phyloP scores from a whole-genome alignment of 2,888 invertebrate species.

The Cataglyphis albicans region DNA sequence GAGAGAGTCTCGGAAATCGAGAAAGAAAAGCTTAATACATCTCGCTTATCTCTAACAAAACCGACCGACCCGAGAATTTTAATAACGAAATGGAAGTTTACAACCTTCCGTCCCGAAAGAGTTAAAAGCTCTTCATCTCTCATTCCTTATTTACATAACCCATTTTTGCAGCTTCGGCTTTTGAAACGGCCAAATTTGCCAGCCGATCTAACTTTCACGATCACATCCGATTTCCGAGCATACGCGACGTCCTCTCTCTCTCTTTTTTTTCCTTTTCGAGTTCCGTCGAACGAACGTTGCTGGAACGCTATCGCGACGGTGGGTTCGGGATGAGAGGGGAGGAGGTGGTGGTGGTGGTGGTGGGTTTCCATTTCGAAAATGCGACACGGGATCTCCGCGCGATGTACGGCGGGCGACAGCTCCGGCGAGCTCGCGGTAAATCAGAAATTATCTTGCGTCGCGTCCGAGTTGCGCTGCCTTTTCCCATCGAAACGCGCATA shows the following conservation, averaged over 20 bases:
- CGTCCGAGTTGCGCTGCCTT: slow-evolving; percentile 82
- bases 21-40: not conserved
- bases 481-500: slow-evolving; percentile 85
- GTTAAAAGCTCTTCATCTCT: slow-evolving; percentile 23
- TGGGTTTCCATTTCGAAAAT: slow-evolving; percentile 73
- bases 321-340: not conserved
- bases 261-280: slow-evolving; percentile 54
- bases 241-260: slow-evolving; percentile 30
- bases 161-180: slow-evolving; percentile 36
- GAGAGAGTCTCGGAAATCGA: not conserved
- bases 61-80: slow-evolving; percentile 25
- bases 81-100: slow-evolving; percentile 28
- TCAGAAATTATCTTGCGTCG: slow-evolving; percentile 85
- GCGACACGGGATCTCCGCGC: slow-evolving; percentile 64
- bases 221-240: slow-evolving; percentile 53
- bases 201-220: slow-evolving; percentile 55
- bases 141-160: slow-evolving; percentile 53
- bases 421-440: slow-evolving; percentile 81
- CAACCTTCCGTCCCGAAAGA: slow-evolving; percentile 28
- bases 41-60: slow-evolving; percentile 14
- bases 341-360: not conserved
- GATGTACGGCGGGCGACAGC: slow-evolving; percentile 71
- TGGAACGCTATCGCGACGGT: slow-evolving; percentile 37
- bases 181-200: slow-evolving; percentile 52
- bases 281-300: slow-evolving; percentile 39